A percentile compares a stretch with the other conserved stretches of the same genome.
These are phyloP conservation scores for Lithophane leautieri DNA, from an alignment of 2,888 invertebrate genomes.

Conservation along the genomic window DNA sequence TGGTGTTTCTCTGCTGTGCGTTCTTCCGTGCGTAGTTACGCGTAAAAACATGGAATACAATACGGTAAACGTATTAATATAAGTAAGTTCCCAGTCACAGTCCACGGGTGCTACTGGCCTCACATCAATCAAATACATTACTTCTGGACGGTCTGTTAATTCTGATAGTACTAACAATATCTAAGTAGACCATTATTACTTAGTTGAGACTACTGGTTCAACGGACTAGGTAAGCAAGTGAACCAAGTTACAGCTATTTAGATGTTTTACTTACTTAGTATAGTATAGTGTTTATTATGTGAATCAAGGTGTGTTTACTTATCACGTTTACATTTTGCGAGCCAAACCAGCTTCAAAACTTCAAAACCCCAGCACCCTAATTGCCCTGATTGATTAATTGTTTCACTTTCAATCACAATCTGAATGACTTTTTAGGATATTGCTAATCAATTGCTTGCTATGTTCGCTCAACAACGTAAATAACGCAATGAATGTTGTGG, in stretches of 20 bases:
- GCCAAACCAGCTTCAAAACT: neutral
- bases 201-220: conserved; percentile 28
- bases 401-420: too few relatives aligned
- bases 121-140: conserved; percentile 37
- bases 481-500: too few relatives aligned
- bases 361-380: too few relatives aligned
- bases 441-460: too few relatives aligned
- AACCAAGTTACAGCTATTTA: conserved; percentile 34
- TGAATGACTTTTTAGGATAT: too few relatives aligned
- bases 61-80: conserved; percentile 17
- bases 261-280: neutral
- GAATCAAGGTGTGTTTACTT: neutral
- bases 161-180: conserved; percentile 15
- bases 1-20: too few relatives aligned
- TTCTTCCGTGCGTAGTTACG: too few relatives aligned
- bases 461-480: too few relatives aligned
- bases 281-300: conserved; percentile 19
- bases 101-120: neutral
- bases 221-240: conserved; percentile 9
- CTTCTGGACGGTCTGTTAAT: conserved; percentile 50
- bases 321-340: neutral
- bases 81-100: conserved; percentile 27
- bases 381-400: too few relatives aligned
- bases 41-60: too few relatives aligned
- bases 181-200: conserved; percentile 18